These are phyloP conservation scores for Tribolium freemani DNA, from an alignment of 2,888 invertebrate genomes.

Conservation along the genomic window DNA sequence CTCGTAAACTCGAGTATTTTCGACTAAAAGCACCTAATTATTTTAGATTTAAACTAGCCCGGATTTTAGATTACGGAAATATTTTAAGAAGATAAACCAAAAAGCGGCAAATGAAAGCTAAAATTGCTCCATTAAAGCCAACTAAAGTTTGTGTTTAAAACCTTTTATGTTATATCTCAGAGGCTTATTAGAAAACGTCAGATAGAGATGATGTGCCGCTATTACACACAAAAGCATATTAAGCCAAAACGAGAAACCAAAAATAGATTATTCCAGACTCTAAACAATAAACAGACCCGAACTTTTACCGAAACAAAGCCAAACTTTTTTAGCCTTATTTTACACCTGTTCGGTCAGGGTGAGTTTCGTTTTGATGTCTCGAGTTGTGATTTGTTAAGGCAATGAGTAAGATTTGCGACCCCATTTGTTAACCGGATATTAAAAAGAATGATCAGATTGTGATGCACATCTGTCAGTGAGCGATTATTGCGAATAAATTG, in stretches of 20 bases:
- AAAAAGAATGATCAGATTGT: not conserved
- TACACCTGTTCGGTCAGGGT: too few species aligned
- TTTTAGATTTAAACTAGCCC: slow-evolving; percentile 27
- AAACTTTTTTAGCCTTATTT: not conserved
- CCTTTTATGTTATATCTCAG: slow-evolving; percentile 22
- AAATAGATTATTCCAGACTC: not conserved
- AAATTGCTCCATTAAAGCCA: slow-evolving; percentile 30
- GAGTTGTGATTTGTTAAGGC: not conserved
- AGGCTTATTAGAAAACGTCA: slow-evolving; percentile 28
- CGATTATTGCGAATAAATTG: slow-evolving; percentile 19
- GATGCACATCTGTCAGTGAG: not conserved
- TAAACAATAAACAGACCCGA: slow-evolving; percentile 9
- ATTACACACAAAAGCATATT: slow-evolving; percentile 18
- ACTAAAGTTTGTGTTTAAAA: slow-evolving; percentile 33
- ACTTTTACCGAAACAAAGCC: too few species aligned
- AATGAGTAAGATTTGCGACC: not conserved
- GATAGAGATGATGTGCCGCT: slow-evolving; percentile 24
- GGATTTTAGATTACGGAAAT: slow-evolving; percentile 30
- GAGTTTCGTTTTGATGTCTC: too few species aligned
- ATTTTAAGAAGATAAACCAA: slow-evolving; percentile 35
- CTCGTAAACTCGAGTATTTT: slow-evolving; percentile 3
- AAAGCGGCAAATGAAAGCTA: slow-evolving; percentile 34
- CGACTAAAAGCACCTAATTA: slow-evolving; percentile 22
- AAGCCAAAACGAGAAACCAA: slow-evolving; percentile 7
- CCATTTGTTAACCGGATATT: not conserved